Evolutionary conservation across 2,888 invertebrate species (phyloP).

Genomic region (Cataglyphis albicans): DNA sequence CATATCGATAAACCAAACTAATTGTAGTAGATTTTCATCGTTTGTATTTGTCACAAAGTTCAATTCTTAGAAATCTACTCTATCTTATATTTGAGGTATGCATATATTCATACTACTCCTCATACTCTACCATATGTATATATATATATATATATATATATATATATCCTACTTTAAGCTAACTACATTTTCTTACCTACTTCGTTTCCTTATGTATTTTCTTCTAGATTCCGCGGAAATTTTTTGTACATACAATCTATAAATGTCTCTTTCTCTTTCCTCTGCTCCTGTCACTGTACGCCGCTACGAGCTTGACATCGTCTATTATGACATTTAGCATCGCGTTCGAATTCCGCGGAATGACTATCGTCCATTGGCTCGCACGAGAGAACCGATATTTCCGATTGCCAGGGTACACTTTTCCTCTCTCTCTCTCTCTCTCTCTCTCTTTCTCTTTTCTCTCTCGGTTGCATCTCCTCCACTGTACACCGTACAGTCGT

Average conservation of each 20-base stretch:
- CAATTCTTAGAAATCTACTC: not conserved
- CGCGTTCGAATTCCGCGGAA: conserved; percentile 33
- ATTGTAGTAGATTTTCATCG: not conserved
- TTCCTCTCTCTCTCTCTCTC: too few relatives aligned
- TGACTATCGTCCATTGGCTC: conserved; percentile 9
- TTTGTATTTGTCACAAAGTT: not conserved
- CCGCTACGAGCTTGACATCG: conserved; percentile 35
- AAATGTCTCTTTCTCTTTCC: not conserved
- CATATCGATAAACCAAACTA: not conserved
- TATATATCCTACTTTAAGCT: not conserved
- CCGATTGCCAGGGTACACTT: not conserved
- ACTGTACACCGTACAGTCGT: not conserved
- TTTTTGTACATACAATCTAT: not conserved
- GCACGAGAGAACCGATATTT: conserved; percentile 23
- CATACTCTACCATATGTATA: not conserved
- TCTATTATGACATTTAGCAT: conserved; percentile 50
- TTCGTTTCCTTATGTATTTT: not conserved
- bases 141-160: too few relatives aligned
- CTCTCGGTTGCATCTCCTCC: not conserved
- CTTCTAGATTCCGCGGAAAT: not conserved
- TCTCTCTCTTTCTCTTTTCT: too few relatives aligned
- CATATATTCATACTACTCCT: too few relatives aligned
- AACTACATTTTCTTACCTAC: not conserved
- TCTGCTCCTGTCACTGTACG: not conserved
- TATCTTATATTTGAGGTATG: not conserved